Percentiles rank a stretch among this genome's conserved stretches.
phyloP scores from a whole-genome alignment of 2,113 vertebrate genomes.

The Stomatorhinus ivindoensis region DNA sequence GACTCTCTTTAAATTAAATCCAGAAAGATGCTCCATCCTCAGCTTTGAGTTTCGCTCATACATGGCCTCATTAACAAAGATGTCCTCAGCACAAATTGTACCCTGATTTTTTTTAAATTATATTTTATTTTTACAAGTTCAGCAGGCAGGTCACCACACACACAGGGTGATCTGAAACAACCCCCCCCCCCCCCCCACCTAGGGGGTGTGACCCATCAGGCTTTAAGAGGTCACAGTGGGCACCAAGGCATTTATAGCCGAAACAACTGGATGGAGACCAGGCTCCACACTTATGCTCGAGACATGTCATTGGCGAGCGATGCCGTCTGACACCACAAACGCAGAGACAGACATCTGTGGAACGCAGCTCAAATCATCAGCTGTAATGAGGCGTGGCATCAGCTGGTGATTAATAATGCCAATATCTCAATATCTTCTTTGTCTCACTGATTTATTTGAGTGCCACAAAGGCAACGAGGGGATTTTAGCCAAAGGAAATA shows the following conservation, averaged over 20 bases:
- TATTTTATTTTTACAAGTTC: conserved; percentile 10
- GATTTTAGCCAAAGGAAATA: background rate
- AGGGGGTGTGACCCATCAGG: conserved; percentile 52
- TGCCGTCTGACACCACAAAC: background rate
- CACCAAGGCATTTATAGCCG: conserved; percentile 52
- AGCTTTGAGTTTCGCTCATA: conserved; percentile 33
- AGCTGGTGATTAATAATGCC: conserved; percentile 44
- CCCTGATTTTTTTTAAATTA: background rate
- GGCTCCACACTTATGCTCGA: background rate
- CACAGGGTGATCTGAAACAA: conserved; percentile 41
- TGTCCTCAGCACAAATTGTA: conserved; percentile 29
- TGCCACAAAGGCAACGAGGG: conserved; percentile 38
- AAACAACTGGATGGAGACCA: conserved; percentile 61
- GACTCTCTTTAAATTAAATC: conserved; percentile 28
- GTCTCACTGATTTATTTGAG: conserved; percentile 31
- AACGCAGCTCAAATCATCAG: background rate
- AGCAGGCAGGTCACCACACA: conserved; percentile 40
- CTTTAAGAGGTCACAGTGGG: conserved; percentile 34
- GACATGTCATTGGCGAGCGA: background rate
- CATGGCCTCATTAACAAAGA: conserved; percentile 52
- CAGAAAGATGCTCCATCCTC: conserved; percentile 12
- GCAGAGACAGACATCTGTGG: background rate
- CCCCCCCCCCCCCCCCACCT: conserved; percentile 23
- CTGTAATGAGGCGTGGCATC: conserved; percentile 18
- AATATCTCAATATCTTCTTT: conserved; percentile 19